These are phyloP conservation scores for Mesocentrotus franciscanus DNA, from an alignment of 53 echinoderm and acorn worm genomes.

Conservation along the genomic window DNA sequence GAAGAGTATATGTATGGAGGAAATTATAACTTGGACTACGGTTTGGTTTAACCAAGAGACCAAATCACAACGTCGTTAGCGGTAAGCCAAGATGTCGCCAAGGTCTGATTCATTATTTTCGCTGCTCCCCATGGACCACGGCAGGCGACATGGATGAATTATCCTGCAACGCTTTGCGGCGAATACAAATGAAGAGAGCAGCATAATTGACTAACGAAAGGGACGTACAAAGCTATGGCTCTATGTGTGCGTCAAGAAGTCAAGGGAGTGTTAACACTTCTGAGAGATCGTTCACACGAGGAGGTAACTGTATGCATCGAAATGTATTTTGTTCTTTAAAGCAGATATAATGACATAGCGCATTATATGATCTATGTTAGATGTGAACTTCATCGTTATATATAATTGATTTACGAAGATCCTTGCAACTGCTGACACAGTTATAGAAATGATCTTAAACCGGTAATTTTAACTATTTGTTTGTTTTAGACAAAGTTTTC, in stretches of 20 bases:
- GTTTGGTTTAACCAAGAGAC: slow-evolving; percentile 4
- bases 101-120: slow-evolving; percentile 36
- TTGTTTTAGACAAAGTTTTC: background rate
- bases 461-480: too few species aligned
- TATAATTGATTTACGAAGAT: too few species aligned
- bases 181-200: slow-evolving; percentile 23
- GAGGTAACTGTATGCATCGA: too few species aligned
- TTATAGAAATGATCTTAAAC: too few species aligned
- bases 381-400: background rate
- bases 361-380: background rate
- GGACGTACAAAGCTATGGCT: background rate
- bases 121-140: background rate
- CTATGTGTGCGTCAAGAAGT: background rate
- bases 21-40: background rate
- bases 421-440: too few species aligned
- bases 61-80: slow-evolving; percentile 52
- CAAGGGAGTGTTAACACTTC: background rate
- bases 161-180: slow-evolving; percentile 19
- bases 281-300: background rate
- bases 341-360: background rate
- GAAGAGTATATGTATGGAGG: background rate
- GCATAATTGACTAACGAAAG: slow-evolving; percentile 28
- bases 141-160: slow-evolving; percentile 25
- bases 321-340: background rate
- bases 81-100: background rate